Evolutionary conservation across 37 sponge, comb jelly and placozoan species (phyloP).

Genomic region (Crambe crambe): DNA sequence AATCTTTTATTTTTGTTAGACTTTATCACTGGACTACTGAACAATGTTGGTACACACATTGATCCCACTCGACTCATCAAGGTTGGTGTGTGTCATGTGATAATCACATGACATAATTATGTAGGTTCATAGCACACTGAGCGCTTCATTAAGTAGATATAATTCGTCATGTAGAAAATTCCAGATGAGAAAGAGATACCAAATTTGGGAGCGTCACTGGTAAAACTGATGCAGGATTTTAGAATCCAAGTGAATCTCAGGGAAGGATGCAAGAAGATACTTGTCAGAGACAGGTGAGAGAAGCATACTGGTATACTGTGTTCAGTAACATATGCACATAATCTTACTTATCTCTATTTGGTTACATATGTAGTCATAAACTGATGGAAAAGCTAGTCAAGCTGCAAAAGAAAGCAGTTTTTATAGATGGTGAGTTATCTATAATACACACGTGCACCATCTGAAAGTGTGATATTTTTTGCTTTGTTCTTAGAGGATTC

Average conservation of each 20-base stretch:
- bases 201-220: slow-evolving; percentile 76
- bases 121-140: no score
- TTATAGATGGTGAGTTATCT: slow-evolving; percentile 50
- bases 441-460: not conserved
- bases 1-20: slow-evolving; percentile 7
- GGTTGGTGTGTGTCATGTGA: slow-evolving; percentile 34
- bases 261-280: slow-evolving; percentile 91
- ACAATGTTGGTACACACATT: slow-evolving; percentile 93
- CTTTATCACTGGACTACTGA: slow-evolving; percentile 86
- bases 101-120: not conserved
- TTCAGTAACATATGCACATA: no score
- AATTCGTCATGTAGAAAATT: slow-evolving; percentile 50
- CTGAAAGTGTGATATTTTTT: not conserved
- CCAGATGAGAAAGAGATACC: slow-evolving; percentile 74
- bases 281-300: slow-evolving; percentile 87
- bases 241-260: slow-evolving; percentile 84
- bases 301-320: no score
- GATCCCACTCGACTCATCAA: slow-evolving; percentile 83
- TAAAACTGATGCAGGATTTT: slow-evolving; percentile 94
- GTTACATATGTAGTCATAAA: slow-evolving; percentile 17
- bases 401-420: slow-evolving; percentile 45
- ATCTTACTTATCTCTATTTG: no score
- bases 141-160: not conserved
- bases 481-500: slow-evolving; percentile 18
- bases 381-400: slow-evolving; percentile 56